phyloP scores from a whole-genome alignment of 2,888 invertebrate genomes.

The Drosophila dives region DNA sequence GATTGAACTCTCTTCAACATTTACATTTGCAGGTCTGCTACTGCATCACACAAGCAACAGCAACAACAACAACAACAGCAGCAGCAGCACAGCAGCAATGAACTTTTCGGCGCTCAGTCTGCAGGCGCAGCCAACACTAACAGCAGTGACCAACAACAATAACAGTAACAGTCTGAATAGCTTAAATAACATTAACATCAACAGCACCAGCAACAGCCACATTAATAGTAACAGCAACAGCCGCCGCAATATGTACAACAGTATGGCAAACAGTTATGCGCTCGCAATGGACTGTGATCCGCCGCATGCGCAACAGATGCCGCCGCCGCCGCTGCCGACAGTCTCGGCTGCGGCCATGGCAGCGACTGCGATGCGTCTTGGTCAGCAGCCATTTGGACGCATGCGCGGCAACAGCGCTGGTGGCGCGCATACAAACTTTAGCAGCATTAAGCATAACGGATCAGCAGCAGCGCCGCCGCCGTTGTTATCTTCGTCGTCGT shows the following conservation, averaged over 20 bases:
- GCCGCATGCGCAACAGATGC: constrained; percentile 84
- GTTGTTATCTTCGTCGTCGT: constrained; percentile 23
- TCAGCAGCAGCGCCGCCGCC: constrained; percentile 51
- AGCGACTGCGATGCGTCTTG: constrained; percentile 42
- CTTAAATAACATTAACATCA: constrained; percentile 63
- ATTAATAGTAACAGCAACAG: constrained; percentile 58
- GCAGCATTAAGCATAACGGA: constrained; percentile 67
- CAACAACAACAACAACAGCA: constrained; percentile 56
- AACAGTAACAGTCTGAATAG: constrained; percentile 76
- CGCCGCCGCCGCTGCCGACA: constrained; percentile 62
- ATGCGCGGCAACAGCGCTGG: constrained; percentile 46
- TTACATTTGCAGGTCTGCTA: constrained; percentile 75
- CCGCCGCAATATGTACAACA: constrained; percentile 53
- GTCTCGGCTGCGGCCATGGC: constrained; percentile 45
- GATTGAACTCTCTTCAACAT: constrained; percentile 16
- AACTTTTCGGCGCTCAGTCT: constrained; percentile 71
- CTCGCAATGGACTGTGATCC: constrained; percentile 93
- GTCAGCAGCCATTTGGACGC: constrained; percentile 50
- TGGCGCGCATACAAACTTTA: constrained; percentile 42
- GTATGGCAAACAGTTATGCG: constrained; percentile 82
- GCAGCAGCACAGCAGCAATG: constrained; percentile 52
- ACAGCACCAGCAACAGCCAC: constrained; percentile 51
- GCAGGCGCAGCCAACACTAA: constrained; percentile 48
- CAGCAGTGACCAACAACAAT: constrained; percentile 41
- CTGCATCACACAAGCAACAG: constrained; percentile 72